Conservation (phyloP, 2,113 vertebrate species). For the Myodes glareolus region DNA sequence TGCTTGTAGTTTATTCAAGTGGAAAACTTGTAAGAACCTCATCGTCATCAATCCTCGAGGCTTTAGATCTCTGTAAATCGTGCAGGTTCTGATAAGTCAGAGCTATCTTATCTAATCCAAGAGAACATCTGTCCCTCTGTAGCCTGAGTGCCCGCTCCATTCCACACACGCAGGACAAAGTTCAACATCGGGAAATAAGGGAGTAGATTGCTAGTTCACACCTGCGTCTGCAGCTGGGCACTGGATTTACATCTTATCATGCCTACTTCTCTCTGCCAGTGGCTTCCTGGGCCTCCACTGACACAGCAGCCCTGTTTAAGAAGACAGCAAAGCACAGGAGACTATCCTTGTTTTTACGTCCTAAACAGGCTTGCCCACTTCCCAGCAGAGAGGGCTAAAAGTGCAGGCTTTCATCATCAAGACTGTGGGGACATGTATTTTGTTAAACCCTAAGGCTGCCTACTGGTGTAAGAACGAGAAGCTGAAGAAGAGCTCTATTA, state of each 20-base stretch:
- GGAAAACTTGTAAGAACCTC: not conserved
- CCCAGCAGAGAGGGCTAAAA: not conserved
- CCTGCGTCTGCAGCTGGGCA: not conserved
- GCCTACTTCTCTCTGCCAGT: not conserved
- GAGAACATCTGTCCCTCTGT: not conserved
- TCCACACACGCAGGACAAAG: not conserved
- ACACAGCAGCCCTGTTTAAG: not conserved
- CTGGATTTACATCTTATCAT: not conserved
- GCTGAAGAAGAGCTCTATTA: not conserved
- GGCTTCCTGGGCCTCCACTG: not conserved
- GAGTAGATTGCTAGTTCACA: not conserved
- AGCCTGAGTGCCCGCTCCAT: not conserved
- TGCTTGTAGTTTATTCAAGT: not conserved
- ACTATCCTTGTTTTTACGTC: not conserved
- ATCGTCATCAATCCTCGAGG: not conserved
- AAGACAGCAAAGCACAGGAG: not conserved
- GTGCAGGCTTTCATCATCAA: not conserved
- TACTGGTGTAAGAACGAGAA: not conserved
- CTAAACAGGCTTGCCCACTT: slow-evolving; percentile 38
- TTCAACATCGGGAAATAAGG: not conserved
- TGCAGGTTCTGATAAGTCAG: not conserved
- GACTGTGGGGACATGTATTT: not conserved
- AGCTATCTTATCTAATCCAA: not conserved
- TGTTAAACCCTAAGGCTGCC: not conserved
- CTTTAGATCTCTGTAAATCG: not conserved